Base-by-base conservation (phyloP, 1,140 invertebrate genomes). In the Melipona quadrifasciata region DNA sequence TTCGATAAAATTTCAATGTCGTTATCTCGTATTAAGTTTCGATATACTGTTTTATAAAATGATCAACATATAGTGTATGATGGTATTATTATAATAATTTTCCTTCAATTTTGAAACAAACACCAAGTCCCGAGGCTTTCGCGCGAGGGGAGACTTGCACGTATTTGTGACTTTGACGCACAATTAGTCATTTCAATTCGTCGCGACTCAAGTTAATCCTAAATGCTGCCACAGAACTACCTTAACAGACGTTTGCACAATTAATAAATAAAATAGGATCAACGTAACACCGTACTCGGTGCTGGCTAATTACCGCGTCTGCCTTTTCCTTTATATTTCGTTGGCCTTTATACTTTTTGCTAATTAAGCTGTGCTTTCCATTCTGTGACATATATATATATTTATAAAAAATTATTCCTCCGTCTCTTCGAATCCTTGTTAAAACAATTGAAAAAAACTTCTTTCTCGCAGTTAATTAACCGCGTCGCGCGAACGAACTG, bases 191-290 rank as follows among this genome's bases (percentile, higher is more conserved):
- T 71, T 65, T 77, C 55, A 68, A 53, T 53, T 24, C 21, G 6
- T 4, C 16, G 21, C 12, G 14, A 14, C n/a, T 39, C 71, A 14
- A 21, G 57, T 24, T 57, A 53, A 55, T 47, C 64, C 51, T 31
- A 31, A 31, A 31, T 31, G 31, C 31, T 1, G 17, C 16, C 16
- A 27, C 10, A 39, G 19, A 57, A 55, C 39, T 58, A 51, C 1
- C 8, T 16, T n/a, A 27, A 57, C 12, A 11, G 53, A 55, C n/a
- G n/a, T 39, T 67, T 67, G 2, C 14, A 71, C 16, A 21, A n/a
- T 80, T 71, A 34, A 71, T 71, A 61, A 55, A 61, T 47, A 61
- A 76, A 58, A 27, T 16, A 31, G 19, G n/a, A 80, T 58, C 58
- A 71, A 68, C 17, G 11, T 71, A 80, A 24, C 51, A 31, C 31